Evolutionary conservation across 2,888 invertebrate genomes (phyloP), one percentile per base, ranked within the genome.

Genomic region (Scotopteryx bipunctaria): DNA sequence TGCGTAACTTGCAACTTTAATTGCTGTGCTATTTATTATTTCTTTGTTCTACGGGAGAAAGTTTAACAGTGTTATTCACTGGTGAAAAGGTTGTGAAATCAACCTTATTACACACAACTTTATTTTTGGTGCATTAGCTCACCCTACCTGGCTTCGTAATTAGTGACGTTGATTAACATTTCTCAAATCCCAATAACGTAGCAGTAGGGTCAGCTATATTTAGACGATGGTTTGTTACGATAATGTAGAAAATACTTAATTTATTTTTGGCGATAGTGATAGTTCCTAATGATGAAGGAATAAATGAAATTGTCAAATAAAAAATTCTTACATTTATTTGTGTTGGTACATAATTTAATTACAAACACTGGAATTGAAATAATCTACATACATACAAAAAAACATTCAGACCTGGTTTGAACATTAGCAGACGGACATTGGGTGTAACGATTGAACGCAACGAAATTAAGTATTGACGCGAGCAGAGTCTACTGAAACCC

Each of bases 311-410:
- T 70, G 67, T 66, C 69, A 63, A 73, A 75, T 76, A 75, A 76
- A 76, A 86, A 60, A 86, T 27, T 63, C 84, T 86, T 87, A 85
- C 59, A 75, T 86, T 87, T 86, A 86, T 81, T 85, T 81, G 65
- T 77, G 66, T 72, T 81, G 59, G 50, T 46, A 58, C 43, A 47
- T 53, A 71, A 79, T 76, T 83, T 81, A 83, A 81, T 84, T 64
- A 66, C 61, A 50, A 63, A 59, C 76, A 76, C 72, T 87, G 86
- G 86, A 87, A 86, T 83, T 77, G 62, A 71, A 75, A 78, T 76
- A 76, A 73, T 75, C 80, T 73, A 81, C 79, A 78, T 78, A 82
- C 78, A 83, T 77, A 76, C 72, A 74, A 74, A n/a, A n/a, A n/a
- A n/a, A 72, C 73, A 78, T 74, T 78, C 77, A 78, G 78, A 81